A percentile compares a stretch with the other conserved stretches of the same genome.
Evolutionary conservation across 2,888 invertebrate species (phyloP).

Genomic region (Drosophila tripunctata): DNA sequence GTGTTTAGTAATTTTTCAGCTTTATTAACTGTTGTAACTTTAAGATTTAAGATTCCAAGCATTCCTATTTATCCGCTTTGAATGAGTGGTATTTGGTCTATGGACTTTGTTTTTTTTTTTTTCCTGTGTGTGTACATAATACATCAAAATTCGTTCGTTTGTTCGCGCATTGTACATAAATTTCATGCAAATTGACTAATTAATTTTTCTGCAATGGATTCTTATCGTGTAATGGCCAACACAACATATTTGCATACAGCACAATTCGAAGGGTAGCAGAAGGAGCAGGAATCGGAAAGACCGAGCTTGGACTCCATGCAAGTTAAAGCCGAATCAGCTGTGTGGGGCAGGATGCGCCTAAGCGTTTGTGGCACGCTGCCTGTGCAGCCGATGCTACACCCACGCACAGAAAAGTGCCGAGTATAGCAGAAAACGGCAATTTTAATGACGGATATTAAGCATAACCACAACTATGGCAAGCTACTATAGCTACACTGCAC

Average conservation of each 20-base stretch:
- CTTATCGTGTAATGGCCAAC: slow-evolving; percentile 68
- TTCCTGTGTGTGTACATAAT: slow-evolving; percentile 34
- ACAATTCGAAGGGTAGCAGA: background rate
- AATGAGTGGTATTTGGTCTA: background rate
- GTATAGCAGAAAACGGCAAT: slow-evolving; percentile 60
- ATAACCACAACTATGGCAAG: slow-evolving; percentile 64
- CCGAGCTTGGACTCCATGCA: too few relatives aligned
- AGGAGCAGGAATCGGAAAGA: slow-evolving; percentile 2
- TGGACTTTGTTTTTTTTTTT: background rate
- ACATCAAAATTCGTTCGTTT: slow-evolving; percentile 67
- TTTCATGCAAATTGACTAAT: slow-evolving; percentile 82
- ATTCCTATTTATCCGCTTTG: too few relatives aligned
- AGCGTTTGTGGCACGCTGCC: slow-evolving; percentile 28
- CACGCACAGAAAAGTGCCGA: slow-evolving; percentile 42
- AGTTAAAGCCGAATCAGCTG: slow-evolving; percentile 8
- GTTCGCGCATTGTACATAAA: slow-evolving; percentile 77
- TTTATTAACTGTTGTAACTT: too few relatives aligned
- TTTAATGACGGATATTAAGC: slow-evolving; percentile 77
- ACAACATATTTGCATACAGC: slow-evolving; percentile 62
- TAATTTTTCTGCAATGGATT: slow-evolving; percentile 79
- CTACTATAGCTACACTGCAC: slow-evolving; percentile 17
- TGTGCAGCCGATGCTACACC: slow-evolving; percentile 31
- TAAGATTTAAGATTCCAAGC: too few relatives aligned
- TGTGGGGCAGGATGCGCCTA: slow-evolving; percentile 45
- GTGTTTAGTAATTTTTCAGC: too few relatives aligned